Percentiles rank a stretch among this genome's conserved stretches.
Conservation (phyloP, 2,888 invertebrate genomes). For the Trichogramma evanescens region DNA sequence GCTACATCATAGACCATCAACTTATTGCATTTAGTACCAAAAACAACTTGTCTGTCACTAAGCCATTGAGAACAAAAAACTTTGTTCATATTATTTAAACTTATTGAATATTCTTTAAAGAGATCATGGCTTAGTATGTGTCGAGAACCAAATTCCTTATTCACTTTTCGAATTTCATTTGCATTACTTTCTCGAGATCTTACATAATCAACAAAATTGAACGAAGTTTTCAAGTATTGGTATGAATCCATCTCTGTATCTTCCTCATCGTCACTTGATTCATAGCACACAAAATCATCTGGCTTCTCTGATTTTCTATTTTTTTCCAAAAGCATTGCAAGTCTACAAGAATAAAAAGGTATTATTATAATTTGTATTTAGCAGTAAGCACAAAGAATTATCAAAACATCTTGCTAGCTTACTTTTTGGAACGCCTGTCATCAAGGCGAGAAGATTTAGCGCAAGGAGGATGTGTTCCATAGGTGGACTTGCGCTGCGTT, state of each 20-base stretch:
- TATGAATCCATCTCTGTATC: slow-evolving; percentile 68
- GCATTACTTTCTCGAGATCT: slow-evolving; percentile 69
- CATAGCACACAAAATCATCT: slow-evolving; percentile 84
- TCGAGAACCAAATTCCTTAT: slow-evolving; percentile 73
- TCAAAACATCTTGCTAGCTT: slow-evolving; percentile 32
- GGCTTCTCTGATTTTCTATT: slow-evolving; percentile 79
- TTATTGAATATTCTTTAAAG: slow-evolving; percentile 77
- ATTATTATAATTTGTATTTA: not conserved
- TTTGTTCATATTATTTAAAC: slow-evolving; percentile 80
- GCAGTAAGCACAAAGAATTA: not conserved
- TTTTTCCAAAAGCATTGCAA: slow-evolving; percentile 56
- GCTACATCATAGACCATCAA: slow-evolving; percentile 88
- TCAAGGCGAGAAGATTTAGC: slow-evolving; percentile 65
- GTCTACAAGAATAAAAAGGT: slow-evolving; percentile 24
- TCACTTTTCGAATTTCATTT: slow-evolving; percentile 64
- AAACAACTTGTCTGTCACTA: slow-evolving; percentile 87
- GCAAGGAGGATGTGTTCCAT: slow-evolving; percentile 72
- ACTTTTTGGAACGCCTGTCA: slow-evolving; percentile 64
- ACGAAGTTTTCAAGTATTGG: slow-evolving; percentile 69
- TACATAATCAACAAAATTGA: slow-evolving; percentile 80
- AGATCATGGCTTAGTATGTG: slow-evolving; percentile 86
- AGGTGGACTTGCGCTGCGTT: slow-evolving; percentile 63
- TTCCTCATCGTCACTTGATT: slow-evolving; percentile 81
- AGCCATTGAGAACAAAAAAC: slow-evolving; percentile 96
- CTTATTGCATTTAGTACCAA: slow-evolving; percentile 96